Evolutionary conservation across 2,888 invertebrate genomes (phyloP), one percentile per base, ranked within the genome.

Genomic region (Amiota mariae): DNA sequence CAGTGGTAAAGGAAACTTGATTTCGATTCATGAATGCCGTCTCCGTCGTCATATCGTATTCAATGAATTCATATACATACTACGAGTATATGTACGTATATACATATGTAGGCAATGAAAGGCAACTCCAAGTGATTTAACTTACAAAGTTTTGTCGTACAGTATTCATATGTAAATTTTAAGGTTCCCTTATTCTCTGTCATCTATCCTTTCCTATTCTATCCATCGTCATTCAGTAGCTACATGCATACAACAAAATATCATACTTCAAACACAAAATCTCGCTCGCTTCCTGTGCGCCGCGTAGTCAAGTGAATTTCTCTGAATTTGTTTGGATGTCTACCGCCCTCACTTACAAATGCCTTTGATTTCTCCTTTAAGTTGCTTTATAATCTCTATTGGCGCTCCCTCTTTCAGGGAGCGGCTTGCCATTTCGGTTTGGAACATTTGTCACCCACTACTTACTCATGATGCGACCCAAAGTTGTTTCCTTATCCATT

Each of bases 141-240:
- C 36, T 36, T 2, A 2, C 36, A 63, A 63, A 63, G 63, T 74
- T 78, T 77, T 48, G 74, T 74, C 76, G 75, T 64, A 75, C 77
- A 76, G 36, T 36, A 81, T 83, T 83, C 83, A 83, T 84, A 83
- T 83, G 85, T 76, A 84, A 83, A 83, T 83, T 81, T 72, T 67
- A 12, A 54, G 48, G 72, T 72, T 67, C 13, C 54, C 6, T 54
- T 36, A 36, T 6, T 24, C 24, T 24, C n/a, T n/a, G n/a, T n/a
- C n/a, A n/a, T n/a, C n/a, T n/a, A n/a, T n/a, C n/a, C n/a, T n/a
- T n/a, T 20, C 18, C 57, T 20, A 51, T 11, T 2, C 15, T 18
- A 18, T 57, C 36, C 8, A 36, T 36, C 8, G 4, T 12, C 15
- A 12, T 9, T 61, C 61, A 63, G 63, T 36, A 36, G 63, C 63